Percentiles rank a stretch among this genome's conserved stretches.
These are phyloP conservation scores for Hypothenemus hampei DNA, from an alignment of 1,140 invertebrate genomes.

Conservation along the genomic window DNA sequence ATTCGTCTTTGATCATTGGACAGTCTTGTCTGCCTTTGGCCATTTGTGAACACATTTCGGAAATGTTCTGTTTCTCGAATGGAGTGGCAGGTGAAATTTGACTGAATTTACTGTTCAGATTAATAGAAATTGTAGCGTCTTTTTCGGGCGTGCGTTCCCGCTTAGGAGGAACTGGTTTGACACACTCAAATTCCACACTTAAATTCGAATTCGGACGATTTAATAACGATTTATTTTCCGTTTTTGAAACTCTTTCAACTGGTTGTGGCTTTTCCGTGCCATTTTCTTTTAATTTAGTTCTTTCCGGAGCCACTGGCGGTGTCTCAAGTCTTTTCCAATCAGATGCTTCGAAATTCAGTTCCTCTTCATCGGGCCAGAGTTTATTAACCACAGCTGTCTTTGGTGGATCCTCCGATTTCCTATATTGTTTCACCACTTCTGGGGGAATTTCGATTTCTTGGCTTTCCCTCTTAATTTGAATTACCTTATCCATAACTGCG, in stretches of 20 bases:
- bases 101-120: conserved; percentile 6
- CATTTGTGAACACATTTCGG: conserved; percentile 6
- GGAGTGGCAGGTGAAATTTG: conserved; percentile 2
- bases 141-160: conserved; percentile 21
- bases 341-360: conserved; percentile 9
- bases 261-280: neutral
- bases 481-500: conserved; percentile 41
- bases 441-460: conserved; percentile 18
- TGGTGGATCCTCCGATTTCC: neutral
- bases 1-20: conserved; percentile 23
- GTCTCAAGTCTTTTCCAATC: conserved; percentile 7
- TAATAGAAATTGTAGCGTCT: conserved; percentile 13
- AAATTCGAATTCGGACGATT: neutral
- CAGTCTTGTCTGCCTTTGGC: conserved; percentile 6
- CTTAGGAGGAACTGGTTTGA: conserved; percentile 16
- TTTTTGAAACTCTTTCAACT: neutral
- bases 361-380: conserved; percentile 18
- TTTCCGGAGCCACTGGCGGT: conserved; percentile 11
- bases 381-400: conserved; percentile 2
- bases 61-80: conserved; percentile 15
- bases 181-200: conserved; percentile 13
- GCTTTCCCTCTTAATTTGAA: conserved; percentile 41
- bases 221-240: neutral
- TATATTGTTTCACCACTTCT: conserved; percentile 5
- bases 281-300: conserved; percentile 10